Base-by-base conservation (phyloP, 2,888 invertebrate genomes). In the Sialis lutaria region DNA sequence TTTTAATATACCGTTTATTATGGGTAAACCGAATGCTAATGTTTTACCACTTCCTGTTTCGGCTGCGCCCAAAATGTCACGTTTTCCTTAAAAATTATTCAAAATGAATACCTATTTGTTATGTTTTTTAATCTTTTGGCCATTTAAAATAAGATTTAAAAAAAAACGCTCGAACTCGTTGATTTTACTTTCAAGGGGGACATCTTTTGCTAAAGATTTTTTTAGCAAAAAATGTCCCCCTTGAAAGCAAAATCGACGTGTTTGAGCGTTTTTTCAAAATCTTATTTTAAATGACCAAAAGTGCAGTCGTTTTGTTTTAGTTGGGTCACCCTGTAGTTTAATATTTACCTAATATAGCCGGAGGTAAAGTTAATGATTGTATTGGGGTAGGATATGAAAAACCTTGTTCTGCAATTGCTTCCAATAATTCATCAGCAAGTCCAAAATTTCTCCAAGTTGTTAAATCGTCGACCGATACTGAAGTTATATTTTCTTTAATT, bases 1-100 rank as follows among this genome's bases (percentile, higher is more conserved):
- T 56, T 80, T 75, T 55, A 95, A 66, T 52, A 96, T 92, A 10
- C 89, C 88, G 46, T 79, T 70, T 48, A 98, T 66, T 40, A 98
- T 82, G 7, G 98, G 98, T 49, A 98, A 84, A 1, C 90, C 95
- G 69, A 97, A 98, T 0, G 97, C 97, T 45, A 98, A 67, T 0
- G 98, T 98, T 71, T 98, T 98, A 0, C 98, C 98, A 65, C 95
- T 96, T 0, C 98, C 98, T 0, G 98, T 98, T 70, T 97, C 95
- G 3, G 97, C 97, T 47, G 97, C 97, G n/a, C 96, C 98, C 1
- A 98, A 66, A 54, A 98, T 87, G 64, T 98, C 96, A 65, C 85
- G 75, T 43, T 22, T 22, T 22, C 22, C 22, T 22, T 22, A 22
- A 22, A 22, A 22, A 22, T 22, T 22, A 80, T 22, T 22, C 22